Evolutionary conservation across 2,888 invertebrate species (phyloP).

Genomic region (Lasius platythorax): DNA sequence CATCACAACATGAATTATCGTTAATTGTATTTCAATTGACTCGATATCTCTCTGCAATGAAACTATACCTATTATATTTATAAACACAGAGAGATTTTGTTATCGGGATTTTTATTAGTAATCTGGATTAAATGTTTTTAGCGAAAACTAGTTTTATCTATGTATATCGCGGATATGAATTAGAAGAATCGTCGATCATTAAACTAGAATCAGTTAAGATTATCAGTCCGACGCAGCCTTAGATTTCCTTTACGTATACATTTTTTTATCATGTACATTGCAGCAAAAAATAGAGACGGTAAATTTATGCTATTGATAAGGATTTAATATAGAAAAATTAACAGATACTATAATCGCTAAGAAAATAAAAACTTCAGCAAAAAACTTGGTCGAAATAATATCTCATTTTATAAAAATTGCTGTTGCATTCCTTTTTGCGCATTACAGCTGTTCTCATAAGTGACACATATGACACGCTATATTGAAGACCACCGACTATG

Average conservation of each 20-base stretch:
- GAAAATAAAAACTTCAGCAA: background rate
- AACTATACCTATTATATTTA: background rate
- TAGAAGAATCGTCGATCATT: background rate
- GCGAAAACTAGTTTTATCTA: background rate
- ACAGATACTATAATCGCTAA: background rate
- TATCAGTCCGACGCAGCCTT: background rate
- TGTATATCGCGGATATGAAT: background rate
- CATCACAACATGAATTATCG: background rate
- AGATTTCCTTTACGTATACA: background rate
- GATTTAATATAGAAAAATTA: background rate
- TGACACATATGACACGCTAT: background rate
- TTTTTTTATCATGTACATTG: background rate
- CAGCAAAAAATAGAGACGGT: background rate
- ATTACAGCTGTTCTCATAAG: background rate
- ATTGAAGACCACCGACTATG: background rate
- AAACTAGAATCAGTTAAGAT: constrained; percentile 25
- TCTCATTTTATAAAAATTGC: background rate
- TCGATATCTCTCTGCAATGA: background rate
- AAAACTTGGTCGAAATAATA: background rate
- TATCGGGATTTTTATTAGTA: too few species aligned
- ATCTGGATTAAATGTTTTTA: background rate
- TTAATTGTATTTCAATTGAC: background rate
- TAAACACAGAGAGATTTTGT: background rate
- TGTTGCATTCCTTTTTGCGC: background rate
- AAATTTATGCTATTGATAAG: background rate